Conservation (phyloP, 2,113 vertebrate genomes). For the Origma solitaria region DNA sequence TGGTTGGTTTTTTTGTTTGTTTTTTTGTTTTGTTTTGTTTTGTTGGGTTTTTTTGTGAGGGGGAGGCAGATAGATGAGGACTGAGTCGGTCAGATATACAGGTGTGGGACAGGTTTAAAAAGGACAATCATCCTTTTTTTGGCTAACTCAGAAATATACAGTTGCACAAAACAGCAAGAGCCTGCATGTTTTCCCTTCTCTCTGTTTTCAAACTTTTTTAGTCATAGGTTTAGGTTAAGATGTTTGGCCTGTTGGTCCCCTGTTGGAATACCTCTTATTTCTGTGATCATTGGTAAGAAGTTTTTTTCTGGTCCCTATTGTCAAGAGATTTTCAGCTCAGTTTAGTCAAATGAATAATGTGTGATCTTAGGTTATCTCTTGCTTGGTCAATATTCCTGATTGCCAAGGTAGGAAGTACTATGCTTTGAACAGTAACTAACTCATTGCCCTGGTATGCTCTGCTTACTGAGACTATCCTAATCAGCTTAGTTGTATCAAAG, state of each 20-base stretch:
- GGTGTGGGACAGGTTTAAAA: not conserved
- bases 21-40: not conserved
- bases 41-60: not conserved
- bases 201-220: not conserved
- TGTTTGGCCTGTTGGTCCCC: not conserved
- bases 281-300: not conserved
- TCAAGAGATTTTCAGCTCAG: not conserved
- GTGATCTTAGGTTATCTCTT: not conserved
- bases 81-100: not conserved
- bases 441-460: not conserved
- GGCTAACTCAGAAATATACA: not conserved
- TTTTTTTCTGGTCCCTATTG: not conserved
- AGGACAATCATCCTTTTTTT: not conserved
- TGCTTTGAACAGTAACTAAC: not conserved
- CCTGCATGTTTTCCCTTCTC: not conserved
- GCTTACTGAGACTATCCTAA: not conserved
- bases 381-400: not conserved
- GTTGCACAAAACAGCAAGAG: not conserved
- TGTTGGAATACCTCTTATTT: not conserved
- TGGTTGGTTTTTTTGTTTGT: not conserved
- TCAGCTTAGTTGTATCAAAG: not conserved
- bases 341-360: not conserved
- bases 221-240: not conserved
- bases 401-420: not conserved
- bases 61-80: not conserved